phyloP scores from a whole-genome alignment of 2,797 vertebrate species.

The Rhyacichthys aspro region DNA sequence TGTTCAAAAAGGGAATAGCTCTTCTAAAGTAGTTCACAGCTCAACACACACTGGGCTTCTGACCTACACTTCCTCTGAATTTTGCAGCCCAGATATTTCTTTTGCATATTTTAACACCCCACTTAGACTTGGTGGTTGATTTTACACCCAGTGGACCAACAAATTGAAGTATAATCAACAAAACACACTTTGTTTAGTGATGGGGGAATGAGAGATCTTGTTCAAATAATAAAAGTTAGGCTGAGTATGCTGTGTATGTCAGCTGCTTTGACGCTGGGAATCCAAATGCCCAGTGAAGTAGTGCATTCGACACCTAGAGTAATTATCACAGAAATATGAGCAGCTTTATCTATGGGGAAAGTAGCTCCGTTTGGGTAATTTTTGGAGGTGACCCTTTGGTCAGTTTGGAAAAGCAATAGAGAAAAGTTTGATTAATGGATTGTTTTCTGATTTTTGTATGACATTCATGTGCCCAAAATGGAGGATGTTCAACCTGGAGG shows the following conservation, averaged over 20 bases:
- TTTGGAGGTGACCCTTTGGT: constrained; percentile 58
- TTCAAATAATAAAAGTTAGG: constrained; percentile 16
- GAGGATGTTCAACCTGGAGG: constrained; percentile 70
- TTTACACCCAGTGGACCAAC: constrained; percentile 69
- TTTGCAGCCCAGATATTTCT: constrained; percentile 49
- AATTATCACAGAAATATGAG: constrained; percentile 45
- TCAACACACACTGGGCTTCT: constrained; percentile 38
- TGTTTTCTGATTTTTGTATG: constrained; percentile 83
- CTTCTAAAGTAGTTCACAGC: constrained; percentile 20
- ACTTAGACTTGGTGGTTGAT: constrained; percentile 59
- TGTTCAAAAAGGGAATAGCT: constrained; percentile 37
- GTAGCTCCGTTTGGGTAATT: constrained; percentile 50
- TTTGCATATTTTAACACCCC: constrained; percentile 65
- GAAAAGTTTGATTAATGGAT: constrained; percentile 78
- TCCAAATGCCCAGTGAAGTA: constrained; percentile 51
- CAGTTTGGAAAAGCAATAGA: constrained; percentile 92
- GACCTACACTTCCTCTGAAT: constrained; percentile 49
- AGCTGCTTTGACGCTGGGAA: constrained; percentile 41
- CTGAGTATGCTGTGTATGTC: constrained; percentile 33
- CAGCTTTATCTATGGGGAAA: constrained; percentile 25
- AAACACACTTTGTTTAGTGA: constrained; percentile 45
- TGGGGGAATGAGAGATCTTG: constrained; percentile 32
- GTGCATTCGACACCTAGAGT: constrained; percentile 26
- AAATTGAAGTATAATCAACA: constrained; percentile 61
- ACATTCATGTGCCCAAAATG: constrained; percentile 41